Evolutionary conservation across 2,888 invertebrate species (phyloP), one percentile per base, ranked within the genome.

Genomic region (Meganola albula): DNA sequence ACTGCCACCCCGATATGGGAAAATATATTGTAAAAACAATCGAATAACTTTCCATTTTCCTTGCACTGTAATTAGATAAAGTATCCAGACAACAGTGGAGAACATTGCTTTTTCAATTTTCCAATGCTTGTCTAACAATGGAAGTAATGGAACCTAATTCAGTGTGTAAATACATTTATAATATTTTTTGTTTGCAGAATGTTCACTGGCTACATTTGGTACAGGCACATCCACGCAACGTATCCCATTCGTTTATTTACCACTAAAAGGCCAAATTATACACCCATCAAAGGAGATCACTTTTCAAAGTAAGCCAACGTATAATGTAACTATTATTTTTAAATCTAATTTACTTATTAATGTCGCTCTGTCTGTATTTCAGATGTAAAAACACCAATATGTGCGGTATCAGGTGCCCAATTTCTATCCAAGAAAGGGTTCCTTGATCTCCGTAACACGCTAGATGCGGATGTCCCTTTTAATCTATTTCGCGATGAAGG

Each of bases 221-320:
- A 87, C 89, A 10, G 91, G 91, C 25, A 86, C 88, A 33, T 87
- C 88, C 13, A 78, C 90, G 26, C 95, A 95, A 71, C 91, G 90
- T 64, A 93, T 96, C 53, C 96, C 96, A 11, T 94, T 94, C 69
- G 93, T 96, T 10, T 95, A 93, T 71, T 82, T 96, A 48, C 96
- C 96, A 10, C 83, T 94, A 44, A 92, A 93, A 63, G 94, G 94
- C 24, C 95, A 95, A 82, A 93, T 96, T 53, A 92, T 96, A 54
- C 93, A 96, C 78, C 95, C 95, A 1, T 93, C 94, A 46, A 91
- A 92, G 57, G 94, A 95, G 83, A 94, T 96, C 63, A 91, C 90
- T 56, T 93, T 96, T 73, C 87, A 91, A 75, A 93, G 93, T 93
- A 6, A 43, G 50, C 25, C 60, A 25, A 24, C 11, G 0, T 2